Evolutionary conservation across 2,797 vertebrate species (phyloP).

Genomic region (Myotis vivesi): DNA sequence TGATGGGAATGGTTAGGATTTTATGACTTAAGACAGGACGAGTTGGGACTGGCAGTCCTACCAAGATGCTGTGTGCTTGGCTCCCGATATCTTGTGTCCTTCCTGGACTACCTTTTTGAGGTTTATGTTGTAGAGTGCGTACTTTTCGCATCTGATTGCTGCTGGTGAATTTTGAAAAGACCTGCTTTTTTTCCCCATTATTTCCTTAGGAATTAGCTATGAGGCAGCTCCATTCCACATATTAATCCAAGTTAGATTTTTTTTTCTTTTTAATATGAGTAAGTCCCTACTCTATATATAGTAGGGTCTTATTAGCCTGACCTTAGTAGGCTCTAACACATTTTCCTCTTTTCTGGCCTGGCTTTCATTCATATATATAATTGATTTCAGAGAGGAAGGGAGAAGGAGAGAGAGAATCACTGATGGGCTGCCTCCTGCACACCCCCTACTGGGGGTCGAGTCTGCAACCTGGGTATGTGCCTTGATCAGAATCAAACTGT

Average conservation of each 20-base stretch:
- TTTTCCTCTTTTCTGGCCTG: slow-evolving; percentile 3
- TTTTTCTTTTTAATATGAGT: neutral
- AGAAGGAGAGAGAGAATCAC: neutral
- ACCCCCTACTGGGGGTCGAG: neutral
- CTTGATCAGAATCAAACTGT: neutral
- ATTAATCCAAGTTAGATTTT: neutral
- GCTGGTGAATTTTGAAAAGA: neutral
- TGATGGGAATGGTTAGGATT: neutral
- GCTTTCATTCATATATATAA: neutral
- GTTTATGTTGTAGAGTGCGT: neutral
- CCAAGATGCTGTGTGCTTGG: neutral
- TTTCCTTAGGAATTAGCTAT: slow-evolving; percentile 5
- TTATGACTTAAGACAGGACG: neutral
- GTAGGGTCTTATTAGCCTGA: neutral
- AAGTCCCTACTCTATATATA: neutral
- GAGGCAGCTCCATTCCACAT: neutral
- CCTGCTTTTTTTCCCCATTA: neutral
- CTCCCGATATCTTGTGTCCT: neutral
- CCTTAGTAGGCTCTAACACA: neutral
- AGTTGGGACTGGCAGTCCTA: neutral
- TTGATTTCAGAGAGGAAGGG: neutral
- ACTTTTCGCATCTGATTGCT: neutral
- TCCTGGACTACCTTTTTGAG: neutral
- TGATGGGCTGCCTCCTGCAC: neutral
- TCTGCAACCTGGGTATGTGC: neutral